phyloP scores from a whole-genome alignment of 2,797 vertebrate species.

The Calcarius lapponicus region DNA sequence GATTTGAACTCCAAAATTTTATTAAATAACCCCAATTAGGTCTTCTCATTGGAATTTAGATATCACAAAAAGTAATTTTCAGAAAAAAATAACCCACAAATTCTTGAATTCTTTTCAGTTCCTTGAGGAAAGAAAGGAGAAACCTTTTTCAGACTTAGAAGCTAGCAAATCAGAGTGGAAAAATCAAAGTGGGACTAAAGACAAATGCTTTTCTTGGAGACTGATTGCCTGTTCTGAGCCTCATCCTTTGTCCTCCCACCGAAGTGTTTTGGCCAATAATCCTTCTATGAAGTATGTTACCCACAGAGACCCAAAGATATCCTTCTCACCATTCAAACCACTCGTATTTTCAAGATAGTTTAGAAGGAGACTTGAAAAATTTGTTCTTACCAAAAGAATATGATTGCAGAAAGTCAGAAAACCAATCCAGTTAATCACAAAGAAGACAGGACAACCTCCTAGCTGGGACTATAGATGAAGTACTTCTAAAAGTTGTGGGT shows the following conservation, averaged over 20 bases:
- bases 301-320: neutral
- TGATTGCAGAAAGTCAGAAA: neutral
- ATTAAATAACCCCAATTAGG: neutral
- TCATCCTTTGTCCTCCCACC: neutral
- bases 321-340: neutral
- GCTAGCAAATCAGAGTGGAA: neutral
- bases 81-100: rapidly evolving
- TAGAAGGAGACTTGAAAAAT: neutral
- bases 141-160: neutral
- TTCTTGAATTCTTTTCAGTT: neutral
- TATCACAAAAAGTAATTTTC: neutral
- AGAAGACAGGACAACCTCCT: neutral
- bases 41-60: neutral
- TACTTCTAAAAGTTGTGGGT: neutral
- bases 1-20: neutral
- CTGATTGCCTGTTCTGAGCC: neutral
- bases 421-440: neutral
- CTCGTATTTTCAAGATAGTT: neutral
- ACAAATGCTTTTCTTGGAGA: neutral
- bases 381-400: neutral
- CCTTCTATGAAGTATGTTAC: neutral
- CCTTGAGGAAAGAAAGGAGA: neutral
- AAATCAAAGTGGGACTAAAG: neutral
- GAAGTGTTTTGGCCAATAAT: neutral
- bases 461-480: neutral